Evolutionary conservation across 1,140 invertebrate genomes (phyloP), one percentile per base, ranked within the genome.

Genomic region (Aphelenchoides fujianensis): DNA sequence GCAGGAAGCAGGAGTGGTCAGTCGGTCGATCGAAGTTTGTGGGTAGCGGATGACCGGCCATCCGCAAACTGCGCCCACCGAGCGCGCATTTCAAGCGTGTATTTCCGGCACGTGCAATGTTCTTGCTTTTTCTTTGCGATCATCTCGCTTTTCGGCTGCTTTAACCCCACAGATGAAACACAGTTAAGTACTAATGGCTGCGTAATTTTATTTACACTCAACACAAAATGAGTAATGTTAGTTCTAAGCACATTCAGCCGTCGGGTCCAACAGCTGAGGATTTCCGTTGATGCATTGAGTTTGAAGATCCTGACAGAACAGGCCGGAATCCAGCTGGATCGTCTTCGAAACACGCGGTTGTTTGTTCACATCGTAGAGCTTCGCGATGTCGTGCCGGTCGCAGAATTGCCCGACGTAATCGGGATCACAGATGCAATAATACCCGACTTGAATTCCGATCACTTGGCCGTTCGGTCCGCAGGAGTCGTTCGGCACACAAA

Each of bases 11-110:
- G n/a, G 41, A 48, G 23, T 48, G 5, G 55, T 27, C 5, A 5
- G 34, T 59, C 34, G 28, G 55, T 32, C 55, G 55, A 59, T 59
- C 55, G 55, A 59, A 59, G 5, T 59, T 48, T 59, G 55, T 7
- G 55, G 12, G 55, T 32, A 59, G 5, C 7, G 12, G 28, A 19
- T 5, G 19, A 32, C 19, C 5, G 7, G 7, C 7, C 5, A 5
- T 19, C 7, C 34, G 55, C 55, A 59, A 59, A 59, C 55, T 59
- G 55, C 55, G 41, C 12, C 41, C 41, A 48, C n/a, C n/a, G n/a
- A n/a, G n/a, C n/a, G n/a, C n/a, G n/a, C n/a, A n/a, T n/a, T n/a
- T n/a, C n/a, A n/a, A n/a, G n/a, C n/a, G n/a, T n/a, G n/a, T n/a
- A n/a, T n/a, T n/a, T n/a, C n/a, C n/a, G n/a, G n/a, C n/a, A n/a